Evolutionary conservation across 2,113 vertebrate species (phyloP), one percentile per base, ranked within the genome.

Genomic region (Ctenodactylus gundi): DNA sequence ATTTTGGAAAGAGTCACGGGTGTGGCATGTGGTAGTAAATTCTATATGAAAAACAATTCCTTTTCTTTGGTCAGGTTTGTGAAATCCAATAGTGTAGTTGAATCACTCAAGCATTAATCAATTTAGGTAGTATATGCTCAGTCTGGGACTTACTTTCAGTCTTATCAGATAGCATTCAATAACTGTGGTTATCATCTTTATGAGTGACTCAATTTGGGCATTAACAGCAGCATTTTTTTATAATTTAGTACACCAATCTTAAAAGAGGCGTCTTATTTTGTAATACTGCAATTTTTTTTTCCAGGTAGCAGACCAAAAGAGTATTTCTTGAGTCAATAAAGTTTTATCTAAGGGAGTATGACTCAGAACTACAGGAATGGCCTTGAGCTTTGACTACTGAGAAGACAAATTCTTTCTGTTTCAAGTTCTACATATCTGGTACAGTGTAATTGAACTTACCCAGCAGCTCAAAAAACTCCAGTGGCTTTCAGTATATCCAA

Each of bases 351-450:
- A 31, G 14, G 29, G 55, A 83, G 13, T 77, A 84, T 53, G 53
- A 83, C 36, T 11, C 15, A 92, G 46, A 95, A 13, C 36, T 80
- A 51, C 49, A 53, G 78, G 89, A 85, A 73, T 85, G 15, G 34
- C 21, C 57, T 89, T 84, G 62, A 41, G 3, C 92, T 83, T 17
- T 65, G 25, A 27, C 23, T 27, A 78, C 36, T 44, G 29, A 64
- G 57, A 27, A 85, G 20, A 49, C 4, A 8, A 85, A 25, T 53
- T 3, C 7, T 0, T 73, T 89, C 36, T 87, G 11, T 7, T 72
- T 93, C 80, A 12, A 89, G 41, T 89, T 95, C 65, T 93, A 7
- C 27, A 89, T 73, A 89, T 76, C 34, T 73, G 27, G n/a, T 10
- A 57, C 25, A 58, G n/a, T 77, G 31, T 67, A 53, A 64, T 46